A percentile compares a stretch with the other conserved stretches of the same genome.
These are phyloP conservation scores for Kryptolebias ocellatus DNA, from an alignment of 2,797 vertebrate genomes.

Conservation along the genomic window DNA sequence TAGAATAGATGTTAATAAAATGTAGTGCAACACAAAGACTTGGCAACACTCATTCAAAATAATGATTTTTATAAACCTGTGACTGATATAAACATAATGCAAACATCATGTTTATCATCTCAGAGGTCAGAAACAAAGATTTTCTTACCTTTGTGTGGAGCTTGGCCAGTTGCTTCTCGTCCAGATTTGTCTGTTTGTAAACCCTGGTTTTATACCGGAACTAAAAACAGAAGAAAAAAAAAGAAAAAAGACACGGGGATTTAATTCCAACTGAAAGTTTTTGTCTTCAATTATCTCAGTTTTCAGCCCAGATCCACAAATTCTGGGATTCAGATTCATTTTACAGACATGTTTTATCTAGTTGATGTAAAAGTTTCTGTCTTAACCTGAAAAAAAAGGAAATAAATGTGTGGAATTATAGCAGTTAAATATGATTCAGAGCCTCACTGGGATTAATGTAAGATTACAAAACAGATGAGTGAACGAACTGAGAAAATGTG, in stretches of 20 bases:
- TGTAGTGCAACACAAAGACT: neutral
- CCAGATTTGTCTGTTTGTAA: conserved; percentile 94
- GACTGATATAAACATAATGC: too few species aligned
- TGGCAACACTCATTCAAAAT: too few species aligned
- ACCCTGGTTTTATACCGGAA: conserved; percentile 95
- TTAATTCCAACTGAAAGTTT: conserved; percentile 52
- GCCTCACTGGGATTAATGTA: conserved; percentile 20
- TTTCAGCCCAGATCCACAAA: conserved; percentile 63
- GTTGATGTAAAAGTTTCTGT: conserved; percentile 34
- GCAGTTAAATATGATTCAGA: conserved; percentile 24
- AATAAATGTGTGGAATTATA: conserved; percentile 20
- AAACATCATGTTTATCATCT: neutral
- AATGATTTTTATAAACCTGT: too few species aligned
- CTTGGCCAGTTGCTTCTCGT: conserved; percentile 94
- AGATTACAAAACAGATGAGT: conserved; percentile 22
- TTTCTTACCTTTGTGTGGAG: conserved; percentile 90
- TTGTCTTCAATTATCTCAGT: conserved; percentile 65
- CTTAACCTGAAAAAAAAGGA: conserved; percentile 20
- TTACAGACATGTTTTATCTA: conserved; percentile 29
- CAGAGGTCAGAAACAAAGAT: neutral
- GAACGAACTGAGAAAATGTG: neutral
- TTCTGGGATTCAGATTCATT: conserved; percentile 51
- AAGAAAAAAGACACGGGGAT: conserved; percentile 30
- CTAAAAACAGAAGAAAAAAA: conserved; percentile 66
- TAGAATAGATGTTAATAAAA: neutral